Percentiles rank a stretch among this genome's conserved stretches.
Conservation (phyloP, 2,888 invertebrate species). For the Drosophila peninsularis region DNA sequence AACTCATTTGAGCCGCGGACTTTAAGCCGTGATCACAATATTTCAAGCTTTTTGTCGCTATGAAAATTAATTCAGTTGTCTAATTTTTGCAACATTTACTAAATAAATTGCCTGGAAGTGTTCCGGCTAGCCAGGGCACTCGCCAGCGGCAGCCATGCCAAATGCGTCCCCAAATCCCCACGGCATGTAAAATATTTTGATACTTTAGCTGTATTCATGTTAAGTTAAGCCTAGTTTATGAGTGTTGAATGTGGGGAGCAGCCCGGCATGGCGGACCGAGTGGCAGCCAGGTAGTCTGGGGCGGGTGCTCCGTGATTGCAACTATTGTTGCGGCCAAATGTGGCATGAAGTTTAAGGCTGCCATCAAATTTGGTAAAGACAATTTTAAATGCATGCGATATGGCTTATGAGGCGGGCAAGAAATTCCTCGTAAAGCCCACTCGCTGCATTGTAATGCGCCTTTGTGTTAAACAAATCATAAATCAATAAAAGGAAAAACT, state of each 20-base stretch:
- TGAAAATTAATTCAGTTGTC: conserved; percentile 78
- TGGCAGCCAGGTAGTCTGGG: conserved; percentile 17
- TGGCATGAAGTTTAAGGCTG: conserved; percentile 80
- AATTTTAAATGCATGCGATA: conserved; percentile 75
- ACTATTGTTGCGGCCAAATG: conserved; percentile 80
- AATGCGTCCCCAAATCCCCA: conserved; percentile 50
- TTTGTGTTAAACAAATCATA: conserved; percentile 80
- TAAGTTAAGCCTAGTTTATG: conserved; percentile 85
- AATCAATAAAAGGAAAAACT: conserved; percentile 80
- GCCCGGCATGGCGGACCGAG: conserved; percentile 23
- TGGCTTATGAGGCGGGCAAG: conserved; percentile 66
- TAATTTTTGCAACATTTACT: conserved; percentile 74
- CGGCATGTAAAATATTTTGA: conserved; percentile 82
- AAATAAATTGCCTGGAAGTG: conserved; percentile 71
- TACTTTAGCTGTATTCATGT: conserved; percentile 84
- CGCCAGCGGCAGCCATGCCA: conserved; percentile 38
- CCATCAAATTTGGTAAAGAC: conserved; percentile 80
- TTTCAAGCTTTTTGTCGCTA: conserved; percentile 80
- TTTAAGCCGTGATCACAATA: conserved; percentile 65
- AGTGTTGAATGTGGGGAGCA: conserved; percentile 79
- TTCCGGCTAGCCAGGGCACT: conserved; percentile 31
- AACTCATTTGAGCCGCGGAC: conserved; percentile 47
- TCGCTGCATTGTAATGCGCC: conserved; percentile 76
- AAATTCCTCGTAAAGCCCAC: conserved; percentile 76
- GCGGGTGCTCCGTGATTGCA: conserved; percentile 72